Percentiles rank a stretch among this genome's conserved stretches.
Conservation (phyloP, 2,797 vertebrate genomes). For the Harpagifer antarcticus region DNA sequence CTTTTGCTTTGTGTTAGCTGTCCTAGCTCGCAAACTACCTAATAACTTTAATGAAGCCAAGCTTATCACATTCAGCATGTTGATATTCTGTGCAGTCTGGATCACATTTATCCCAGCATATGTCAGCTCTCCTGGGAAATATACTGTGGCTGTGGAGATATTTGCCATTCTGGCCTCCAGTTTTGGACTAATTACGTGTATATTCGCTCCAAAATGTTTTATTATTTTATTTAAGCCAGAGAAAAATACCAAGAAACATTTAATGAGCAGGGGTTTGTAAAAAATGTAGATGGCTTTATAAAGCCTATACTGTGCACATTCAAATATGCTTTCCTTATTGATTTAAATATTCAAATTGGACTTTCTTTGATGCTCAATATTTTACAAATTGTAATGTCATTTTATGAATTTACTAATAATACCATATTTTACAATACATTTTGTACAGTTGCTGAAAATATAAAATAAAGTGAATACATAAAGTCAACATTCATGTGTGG, state of each 20-base stretch:
- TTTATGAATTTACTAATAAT: no score
- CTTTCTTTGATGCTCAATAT: no score
- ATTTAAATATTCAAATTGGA: background rate
- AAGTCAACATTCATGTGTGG: no score
- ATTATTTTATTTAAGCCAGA: slow-evolving; percentile 76
- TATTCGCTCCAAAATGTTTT: slow-evolving; percentile 63
- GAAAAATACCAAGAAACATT: slow-evolving; percentile 76
- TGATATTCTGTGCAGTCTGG: no score
- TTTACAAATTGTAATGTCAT: no score
- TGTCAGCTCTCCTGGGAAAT: slow-evolving; percentile 80
- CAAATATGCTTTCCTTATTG: background rate
- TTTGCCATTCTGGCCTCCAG: slow-evolving; percentile 42
- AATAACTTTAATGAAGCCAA: no score
- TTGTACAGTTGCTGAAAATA: background rate
- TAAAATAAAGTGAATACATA: background rate
- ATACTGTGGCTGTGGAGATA: slow-evolving; percentile 80
- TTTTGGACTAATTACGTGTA: no score
- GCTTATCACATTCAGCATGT: no score
- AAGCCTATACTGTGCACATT: background rate
- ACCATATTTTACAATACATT: no score
- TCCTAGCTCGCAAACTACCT: no score
- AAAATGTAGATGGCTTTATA: background rate
- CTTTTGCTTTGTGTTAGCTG: no score
- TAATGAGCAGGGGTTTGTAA: slow-evolving; percentile 62
- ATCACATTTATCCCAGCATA: no score